Percentiles rank a stretch among this genome's conserved stretches.
phyloP scores from a whole-genome alignment of 2,113 vertebrate species.

The Prunella himalayana region DNA sequence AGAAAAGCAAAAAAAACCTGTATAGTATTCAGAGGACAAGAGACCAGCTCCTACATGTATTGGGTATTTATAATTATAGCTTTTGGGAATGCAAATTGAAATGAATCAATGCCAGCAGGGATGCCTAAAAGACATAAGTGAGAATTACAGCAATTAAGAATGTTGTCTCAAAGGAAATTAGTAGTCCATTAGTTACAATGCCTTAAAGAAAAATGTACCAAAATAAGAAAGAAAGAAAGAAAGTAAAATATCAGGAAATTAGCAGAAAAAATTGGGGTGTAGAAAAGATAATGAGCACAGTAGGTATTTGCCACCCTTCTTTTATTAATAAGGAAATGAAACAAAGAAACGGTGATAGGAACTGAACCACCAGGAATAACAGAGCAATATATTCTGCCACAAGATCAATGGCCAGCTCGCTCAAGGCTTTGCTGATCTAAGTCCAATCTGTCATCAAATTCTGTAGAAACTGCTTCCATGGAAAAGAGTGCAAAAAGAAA shows the following conservation, averaged over 20 bases:
- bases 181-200: slow-evolving; percentile 72
- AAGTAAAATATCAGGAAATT: slow-evolving; percentile 61
- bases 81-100: slow-evolving; percentile 58
- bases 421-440: not conserved
- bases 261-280: not conserved
- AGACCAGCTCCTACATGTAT: not conserved
- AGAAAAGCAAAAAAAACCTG: not conserved
- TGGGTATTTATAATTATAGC: slow-evolving; percentile 59
- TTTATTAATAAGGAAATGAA: not conserved
- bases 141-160: slow-evolving; percentile 75
- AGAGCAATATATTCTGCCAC: not conserved
- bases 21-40: not conserved
- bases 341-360: not conserved
- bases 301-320: not conserved
- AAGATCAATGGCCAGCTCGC: not conserved
- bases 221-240: slow-evolving; percentile 48
- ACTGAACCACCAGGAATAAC: not conserved
- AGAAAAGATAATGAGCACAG: not conserved
- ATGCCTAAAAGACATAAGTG: slow-evolving; percentile 67
- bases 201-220: slow-evolving; percentile 68
- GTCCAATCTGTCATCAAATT: not conserved
- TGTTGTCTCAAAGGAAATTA: slow-evolving; percentile 72
- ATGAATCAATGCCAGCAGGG: slow-evolving; percentile 65
- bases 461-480: not conserved
- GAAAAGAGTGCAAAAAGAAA: not conserved